Evolutionary conservation across 2,113 vertebrate genomes (phyloP), one percentile per base, ranked within the genome.

Genomic region (Motacilla alba): DNA sequence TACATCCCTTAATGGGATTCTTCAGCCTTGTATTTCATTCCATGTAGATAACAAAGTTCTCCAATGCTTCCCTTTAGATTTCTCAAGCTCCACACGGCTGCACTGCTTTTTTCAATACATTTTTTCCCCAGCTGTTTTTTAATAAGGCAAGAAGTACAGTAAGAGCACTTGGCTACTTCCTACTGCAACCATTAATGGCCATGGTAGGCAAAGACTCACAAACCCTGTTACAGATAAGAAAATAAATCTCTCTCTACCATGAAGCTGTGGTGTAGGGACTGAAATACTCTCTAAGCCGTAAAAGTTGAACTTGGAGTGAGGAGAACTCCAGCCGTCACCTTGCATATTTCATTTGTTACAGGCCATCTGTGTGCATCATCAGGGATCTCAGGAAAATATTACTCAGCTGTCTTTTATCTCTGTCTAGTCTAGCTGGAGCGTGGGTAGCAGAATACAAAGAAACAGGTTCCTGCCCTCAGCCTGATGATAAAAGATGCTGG

Each of bases 371-470:
- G 93, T 89, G 93, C 88, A 94, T 94, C 94, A 95, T 95, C 88
- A 97, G 86, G 88, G 79, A 84, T 92, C 93, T 92, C 92, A 92
- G 94, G 94, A 97, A 97, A 96, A 90, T 96, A 92, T 96, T 96
- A 94, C 88, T 96, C 94, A 97, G 93, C 95, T 93, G 85, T 64
- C 90, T 96, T 96, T 94, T 96, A 95, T 95, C 95, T 97, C 95
- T 87, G 93, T 94, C 96, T 96, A 82, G 90, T 77, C 90, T 90
- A 92, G 93, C 80, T 92, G 83, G 69, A 94, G 86, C 60, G 73
- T 93, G 93, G 93, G 93, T 82, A 93, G 93, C 77, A 96, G 86
- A 92, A 90, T 73, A 94, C 79, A 93, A 93, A 95, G 93, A 87
- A 95, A 60, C 74, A 90, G 79, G 90, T 95, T 93, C 83, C 88